Percentiles rank a stretch among this genome's conserved stretches.
Evolutionary conservation across 2,113 vertebrate species (phyloP).

Genomic region (Python bivittatus): DNA sequence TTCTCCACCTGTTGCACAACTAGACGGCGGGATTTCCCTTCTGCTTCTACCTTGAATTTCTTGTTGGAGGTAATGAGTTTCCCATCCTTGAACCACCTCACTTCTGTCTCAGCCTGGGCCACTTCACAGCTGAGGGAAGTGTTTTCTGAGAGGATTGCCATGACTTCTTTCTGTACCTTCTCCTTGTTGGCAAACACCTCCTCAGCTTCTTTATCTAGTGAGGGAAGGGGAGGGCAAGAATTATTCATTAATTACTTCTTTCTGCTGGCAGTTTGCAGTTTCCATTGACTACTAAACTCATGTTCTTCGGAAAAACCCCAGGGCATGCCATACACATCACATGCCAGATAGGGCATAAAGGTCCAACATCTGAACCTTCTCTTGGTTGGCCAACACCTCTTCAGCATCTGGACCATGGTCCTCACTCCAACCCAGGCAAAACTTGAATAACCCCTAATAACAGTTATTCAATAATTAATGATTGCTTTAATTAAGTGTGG

Average conservation of each 20-base stretch:
- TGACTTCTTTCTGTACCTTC: slow-evolving; percentile 76
- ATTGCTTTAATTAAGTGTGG: neutral
- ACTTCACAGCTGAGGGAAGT: slow-evolving; percentile 72
- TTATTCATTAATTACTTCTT: neutral
- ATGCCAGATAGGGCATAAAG: too few relatives aligned
- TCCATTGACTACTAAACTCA: neutral
- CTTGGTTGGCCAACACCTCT: slow-evolving; percentile 68
- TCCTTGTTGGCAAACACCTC: slow-evolving; percentile 78
- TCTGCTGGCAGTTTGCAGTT: neutral
- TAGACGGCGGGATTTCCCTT: slow-evolving; percentile 69
- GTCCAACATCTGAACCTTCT: slow-evolving; percentile 64
- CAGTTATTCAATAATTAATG: neutral
- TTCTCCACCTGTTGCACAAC: slow-evolving; percentile 76
- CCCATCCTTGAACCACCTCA: slow-evolving; percentile 80
- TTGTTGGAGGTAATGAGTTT: slow-evolving; percentile 71
- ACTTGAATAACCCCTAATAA: neutral
- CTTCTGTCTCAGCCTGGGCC: slow-evolving; percentile 73
- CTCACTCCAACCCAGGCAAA: neutral
- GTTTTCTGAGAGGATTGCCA: slow-evolving; percentile 60
- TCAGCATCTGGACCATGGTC: neutral
- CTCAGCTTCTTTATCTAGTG: slow-evolving; percentile 42
- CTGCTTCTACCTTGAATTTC: slow-evolving; percentile 64
- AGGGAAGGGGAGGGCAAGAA: neutral
- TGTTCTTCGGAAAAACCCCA: neutral
- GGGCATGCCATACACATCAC: neutral